Conservation (phyloP, 2,113 vertebrate genomes). For the Amphiprion percula region DNA sequence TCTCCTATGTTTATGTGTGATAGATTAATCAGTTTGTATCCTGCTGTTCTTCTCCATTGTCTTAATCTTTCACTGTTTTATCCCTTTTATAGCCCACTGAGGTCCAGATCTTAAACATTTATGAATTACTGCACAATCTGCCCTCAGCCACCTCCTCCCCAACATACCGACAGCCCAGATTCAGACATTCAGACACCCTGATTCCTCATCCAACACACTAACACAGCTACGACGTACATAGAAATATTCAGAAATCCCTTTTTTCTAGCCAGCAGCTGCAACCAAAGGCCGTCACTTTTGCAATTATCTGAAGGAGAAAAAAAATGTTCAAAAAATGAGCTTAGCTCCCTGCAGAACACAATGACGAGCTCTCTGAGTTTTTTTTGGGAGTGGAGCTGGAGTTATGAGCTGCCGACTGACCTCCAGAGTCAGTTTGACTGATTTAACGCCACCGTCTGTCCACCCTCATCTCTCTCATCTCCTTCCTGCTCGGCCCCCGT, state of each 20-base stretch:
- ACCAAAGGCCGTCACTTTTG: conserved; percentile 39
- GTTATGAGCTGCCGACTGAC: conserved; percentile 52
- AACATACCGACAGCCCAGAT: conserved; percentile 30
- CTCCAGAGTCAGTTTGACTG: conserved; percentile 67
- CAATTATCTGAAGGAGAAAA: conserved; percentile 38
- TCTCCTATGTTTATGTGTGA: too few species aligned
- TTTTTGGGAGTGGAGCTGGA: conserved; percentile 40
- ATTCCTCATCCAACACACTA: conserved; percentile 28
- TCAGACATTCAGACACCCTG: conserved; percentile 54
- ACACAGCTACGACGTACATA: conserved; percentile 26
- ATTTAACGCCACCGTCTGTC: conserved; percentile 55
- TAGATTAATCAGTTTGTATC: too few species aligned
- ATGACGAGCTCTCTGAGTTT: conserved; percentile 34
- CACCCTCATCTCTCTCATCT: conserved; percentile 57
- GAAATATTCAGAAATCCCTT: conserved; percentile 68
- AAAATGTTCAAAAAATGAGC: neutral
- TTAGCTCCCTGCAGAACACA: conserved; percentile 9
- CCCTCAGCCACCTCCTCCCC: conserved; percentile 23
- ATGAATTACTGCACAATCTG: conserved; percentile 1
- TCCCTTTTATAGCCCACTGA: too few species aligned
- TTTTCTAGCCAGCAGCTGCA: conserved; percentile 16
- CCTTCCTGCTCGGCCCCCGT: conserved; percentile 42
- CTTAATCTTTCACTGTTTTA: too few species aligned
- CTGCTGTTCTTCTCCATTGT: too few species aligned
- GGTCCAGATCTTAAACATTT: too few species aligned